Evolutionary conservation across 2,113 vertebrate genomes (phyloP), one percentile per base, ranked within the genome.

Genomic region (Petrocephalus zakoni): DNA sequence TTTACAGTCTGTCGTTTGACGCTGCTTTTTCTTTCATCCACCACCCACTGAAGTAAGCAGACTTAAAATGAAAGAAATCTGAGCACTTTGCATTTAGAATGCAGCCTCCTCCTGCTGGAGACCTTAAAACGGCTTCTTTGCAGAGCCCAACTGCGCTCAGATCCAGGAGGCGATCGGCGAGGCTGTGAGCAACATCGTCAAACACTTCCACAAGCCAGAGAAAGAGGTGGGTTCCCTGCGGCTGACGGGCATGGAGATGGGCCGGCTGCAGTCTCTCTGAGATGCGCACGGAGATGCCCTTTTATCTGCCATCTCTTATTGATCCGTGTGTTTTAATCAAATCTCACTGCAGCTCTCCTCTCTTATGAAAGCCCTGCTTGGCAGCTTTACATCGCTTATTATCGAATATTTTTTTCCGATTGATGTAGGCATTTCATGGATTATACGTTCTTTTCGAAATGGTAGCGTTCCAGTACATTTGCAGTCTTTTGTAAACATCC

Each of bases 201-300:
- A 99, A 90, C 97, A 99, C 92, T 99, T 99, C 86, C 98, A 99
- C 93, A 99, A 99, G 92, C 97, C 97, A 17, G 98, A 99, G 89
- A 99, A 99, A 93, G 98, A 99, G 98, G 98, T 99, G 95, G 49
- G 93, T 92, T 13, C 22, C 81, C 8, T 55, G 29, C 6, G 52
- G 51, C 22, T 34, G 46, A 11, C 6, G 15, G 4, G 15, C 34
- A 13, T 6, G 29, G 34, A 34, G 5, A 42, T 19, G 22, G 49
- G 5, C 46, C 51, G 82, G 51, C 10, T 15, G 21, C 64, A 49
- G 42, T 13, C 68, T 37, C 25, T 75, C 25, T 15, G 64, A 72
- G 29, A 34, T 10, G 11, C 29, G 2, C 4, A 5, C 1, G 25
- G 3, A n/a, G 68, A 5, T 8, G 29, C 4, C 1, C 6, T 19